Conservation (phyloP, 2,797 vertebrate genomes). For the Chiloscyllium punctatum region DNA sequence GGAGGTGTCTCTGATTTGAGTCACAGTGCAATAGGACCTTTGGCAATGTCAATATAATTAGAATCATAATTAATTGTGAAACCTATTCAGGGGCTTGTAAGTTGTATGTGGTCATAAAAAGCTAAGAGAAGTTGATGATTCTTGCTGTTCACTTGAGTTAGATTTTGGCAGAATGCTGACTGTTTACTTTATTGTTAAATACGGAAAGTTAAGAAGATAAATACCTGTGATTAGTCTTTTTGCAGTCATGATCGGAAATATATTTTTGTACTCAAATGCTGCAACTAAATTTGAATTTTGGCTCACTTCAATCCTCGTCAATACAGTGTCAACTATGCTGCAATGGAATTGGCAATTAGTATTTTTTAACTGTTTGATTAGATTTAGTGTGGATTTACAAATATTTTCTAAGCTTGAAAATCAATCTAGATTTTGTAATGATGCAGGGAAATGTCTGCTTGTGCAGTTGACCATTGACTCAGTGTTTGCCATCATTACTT, state of each 20-base stretch:
- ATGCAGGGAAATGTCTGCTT: not conserved
- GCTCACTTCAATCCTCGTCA: not conserved
- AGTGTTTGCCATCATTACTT: not conserved
- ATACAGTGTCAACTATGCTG: not conserved
- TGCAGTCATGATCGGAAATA: not conserved
- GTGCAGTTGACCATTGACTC: not conserved
- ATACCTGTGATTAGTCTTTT: not conserved
- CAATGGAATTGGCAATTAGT: not conserved
- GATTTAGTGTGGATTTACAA: not conserved
- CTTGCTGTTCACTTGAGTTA: not conserved
- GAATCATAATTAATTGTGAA: not conserved
- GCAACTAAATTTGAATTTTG: not conserved
- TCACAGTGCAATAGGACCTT: not conserved
- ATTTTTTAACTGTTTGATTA: not conserved
- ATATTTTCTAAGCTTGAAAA: no score
- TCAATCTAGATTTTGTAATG: not conserved
- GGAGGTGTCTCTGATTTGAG: not conserved
- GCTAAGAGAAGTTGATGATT: constrained; percentile 25
- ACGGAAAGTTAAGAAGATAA: not conserved
- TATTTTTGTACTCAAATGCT: not conserved
- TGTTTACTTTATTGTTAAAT: not conserved
- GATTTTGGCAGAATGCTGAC: not conserved
- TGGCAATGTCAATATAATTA: not conserved
- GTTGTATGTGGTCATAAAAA: not conserved
- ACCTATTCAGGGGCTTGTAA: not conserved